A percentile compares a stretch with the other conserved stretches of the same genome.
Evolutionary conservation across 2,797 vertebrate species (phyloP).

Genomic region (Myripristis murdjan): DNA sequence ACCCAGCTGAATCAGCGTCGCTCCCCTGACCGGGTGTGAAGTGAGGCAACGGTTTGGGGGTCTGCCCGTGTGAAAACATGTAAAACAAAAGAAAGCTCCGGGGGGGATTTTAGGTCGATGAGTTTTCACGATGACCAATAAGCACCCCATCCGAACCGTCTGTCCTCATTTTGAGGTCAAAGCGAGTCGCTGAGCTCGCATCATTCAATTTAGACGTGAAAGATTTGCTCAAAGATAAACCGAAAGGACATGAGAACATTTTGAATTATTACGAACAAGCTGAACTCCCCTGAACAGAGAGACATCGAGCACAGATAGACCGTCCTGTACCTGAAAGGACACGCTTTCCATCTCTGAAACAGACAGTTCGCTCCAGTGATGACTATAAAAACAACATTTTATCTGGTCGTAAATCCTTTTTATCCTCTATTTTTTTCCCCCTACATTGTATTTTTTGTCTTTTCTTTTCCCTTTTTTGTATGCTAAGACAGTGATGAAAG

Average conservation of each 20-base stretch:
- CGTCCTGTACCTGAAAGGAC: too few relatives aligned
- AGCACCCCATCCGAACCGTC: neutral
- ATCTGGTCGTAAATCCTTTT: too few relatives aligned
- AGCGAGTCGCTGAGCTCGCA: conserved; percentile 1
- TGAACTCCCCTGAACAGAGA: neutral
- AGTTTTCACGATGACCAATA: conserved; percentile 29
- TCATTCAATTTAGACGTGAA: conserved; percentile 29
- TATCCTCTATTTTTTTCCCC: too few relatives aligned
- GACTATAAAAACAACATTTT: too few relatives aligned
- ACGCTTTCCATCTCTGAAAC: too few relatives aligned
- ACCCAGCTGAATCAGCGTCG: conserved; percentile 37
- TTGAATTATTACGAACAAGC: neutral
- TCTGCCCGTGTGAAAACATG: neutral
- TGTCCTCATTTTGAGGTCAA: conserved; percentile 21
- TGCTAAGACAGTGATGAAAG: neutral
- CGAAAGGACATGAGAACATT: conserved; percentile 10
- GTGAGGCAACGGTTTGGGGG: conserved; percentile 41
- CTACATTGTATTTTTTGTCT: too few relatives aligned
- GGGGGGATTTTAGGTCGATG: conserved; percentile 5
- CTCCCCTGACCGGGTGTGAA: conserved; percentile 20
- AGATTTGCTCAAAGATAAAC: neutral
- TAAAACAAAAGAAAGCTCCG: neutral
- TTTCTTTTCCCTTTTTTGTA: too few relatives aligned
- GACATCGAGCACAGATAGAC: neutral
- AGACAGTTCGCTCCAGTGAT: too few relatives aligned